phyloP scores from a whole-genome alignment of 2,113 vertebrate genomes.

The Cnemophilus loriae region DNA sequence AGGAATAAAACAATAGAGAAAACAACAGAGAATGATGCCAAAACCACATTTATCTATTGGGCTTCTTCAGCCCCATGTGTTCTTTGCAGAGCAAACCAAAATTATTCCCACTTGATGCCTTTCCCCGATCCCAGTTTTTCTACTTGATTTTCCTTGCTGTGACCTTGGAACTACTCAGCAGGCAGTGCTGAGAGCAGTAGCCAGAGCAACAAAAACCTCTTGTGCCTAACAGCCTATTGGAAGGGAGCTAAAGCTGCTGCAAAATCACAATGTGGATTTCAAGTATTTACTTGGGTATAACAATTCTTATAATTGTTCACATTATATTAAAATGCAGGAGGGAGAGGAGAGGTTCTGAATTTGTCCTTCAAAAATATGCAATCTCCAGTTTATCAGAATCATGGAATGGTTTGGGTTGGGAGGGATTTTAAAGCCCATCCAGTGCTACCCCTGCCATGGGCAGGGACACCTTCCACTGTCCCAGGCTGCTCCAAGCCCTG shows the following conservation, averaged over 20 bases:
- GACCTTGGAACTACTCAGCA: conserved; percentile 12
- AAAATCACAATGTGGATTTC: background rate
- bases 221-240: background rate
- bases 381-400: background rate
- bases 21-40: background rate
- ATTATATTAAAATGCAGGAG: background rate
- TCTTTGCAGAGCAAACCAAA: background rate
- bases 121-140: background rate
- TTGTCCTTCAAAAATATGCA: background rate
- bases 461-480: background rate
- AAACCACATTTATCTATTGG: background rate
- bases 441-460: background rate
- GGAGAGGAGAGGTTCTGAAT: background rate
- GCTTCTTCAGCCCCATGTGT: background rate
- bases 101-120: background rate
- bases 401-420: background rate
- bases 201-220: background rate
- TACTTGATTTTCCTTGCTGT: background rate
- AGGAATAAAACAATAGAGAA: background rate
- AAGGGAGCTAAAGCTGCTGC: background rate
- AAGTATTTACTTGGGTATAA: background rate
- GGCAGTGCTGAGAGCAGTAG: background rate
- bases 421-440: background rate
- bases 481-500: background rate
- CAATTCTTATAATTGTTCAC: background rate